A percentile compares a stretch with the other conserved stretches of the same genome.
Conservation (phyloP, 2,797 vertebrate genomes). For the Euphonia xanthogaster region DNA sequence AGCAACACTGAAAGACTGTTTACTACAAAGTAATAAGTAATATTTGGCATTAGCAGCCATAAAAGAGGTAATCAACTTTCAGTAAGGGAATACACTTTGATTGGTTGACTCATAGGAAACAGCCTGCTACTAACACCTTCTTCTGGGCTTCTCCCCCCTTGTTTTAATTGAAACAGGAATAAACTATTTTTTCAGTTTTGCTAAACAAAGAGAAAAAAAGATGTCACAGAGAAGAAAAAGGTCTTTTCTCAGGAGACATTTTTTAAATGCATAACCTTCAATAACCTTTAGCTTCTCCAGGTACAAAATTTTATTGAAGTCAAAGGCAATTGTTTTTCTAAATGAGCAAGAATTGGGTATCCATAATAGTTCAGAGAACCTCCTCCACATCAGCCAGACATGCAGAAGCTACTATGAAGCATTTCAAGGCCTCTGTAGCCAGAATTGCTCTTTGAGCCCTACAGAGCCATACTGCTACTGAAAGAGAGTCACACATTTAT, state of each 20-base stretch:
- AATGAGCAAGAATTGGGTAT: not conserved
- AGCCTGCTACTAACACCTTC: not conserved
- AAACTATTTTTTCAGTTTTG: not conserved
- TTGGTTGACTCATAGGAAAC: not conserved
- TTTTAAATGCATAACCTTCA: not conserved
- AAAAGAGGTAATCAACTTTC: not conserved
- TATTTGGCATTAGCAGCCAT: not conserved
- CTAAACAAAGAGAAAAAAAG: not conserved
- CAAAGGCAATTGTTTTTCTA: not conserved
- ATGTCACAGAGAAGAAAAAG: not conserved
- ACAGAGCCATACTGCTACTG: not conserved
- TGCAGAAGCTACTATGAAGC: not conserved
- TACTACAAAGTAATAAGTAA: not conserved
- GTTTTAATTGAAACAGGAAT: not conserved
- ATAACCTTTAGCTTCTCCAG: not conserved
- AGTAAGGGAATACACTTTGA: not conserved
- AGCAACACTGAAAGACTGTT: not conserved
- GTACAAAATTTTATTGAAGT: not conserved
- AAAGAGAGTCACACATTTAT: not conserved
- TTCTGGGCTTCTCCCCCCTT: accelerated
- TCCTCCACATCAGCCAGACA: accelerated
- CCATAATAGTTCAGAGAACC: not conserved
- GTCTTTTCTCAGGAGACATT: not conserved
- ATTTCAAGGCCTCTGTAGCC: not conserved
- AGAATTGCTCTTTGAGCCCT: not conserved